Evolutionary conservation across 2,113 vertebrate species (phyloP).

Genomic region (Cephalophus harveyi): DNA sequence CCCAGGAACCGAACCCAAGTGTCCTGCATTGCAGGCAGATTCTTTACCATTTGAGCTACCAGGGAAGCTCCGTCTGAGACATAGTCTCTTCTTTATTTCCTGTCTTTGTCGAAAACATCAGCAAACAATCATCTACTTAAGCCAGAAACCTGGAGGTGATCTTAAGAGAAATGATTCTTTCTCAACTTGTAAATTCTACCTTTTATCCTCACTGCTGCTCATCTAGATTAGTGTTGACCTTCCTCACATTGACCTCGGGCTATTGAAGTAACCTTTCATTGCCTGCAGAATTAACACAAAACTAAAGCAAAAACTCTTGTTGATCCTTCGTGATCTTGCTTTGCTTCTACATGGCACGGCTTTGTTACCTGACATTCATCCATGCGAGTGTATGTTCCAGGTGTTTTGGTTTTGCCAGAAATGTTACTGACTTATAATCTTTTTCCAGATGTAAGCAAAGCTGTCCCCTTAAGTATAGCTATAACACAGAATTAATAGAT

Average conservation of each 20-base stretch:
- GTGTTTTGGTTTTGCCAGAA: background rate
- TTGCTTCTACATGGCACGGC: background rate
- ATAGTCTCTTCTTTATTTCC: background rate
- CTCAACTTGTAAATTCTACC: background rate
- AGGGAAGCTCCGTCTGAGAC: background rate
- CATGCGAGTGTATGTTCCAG: background rate
- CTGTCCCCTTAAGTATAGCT: background rate
- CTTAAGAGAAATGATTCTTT: background rate
- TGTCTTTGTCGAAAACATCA: background rate
- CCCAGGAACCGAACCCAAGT: accelerated
- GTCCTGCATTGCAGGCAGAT: background rate
- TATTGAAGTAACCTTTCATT: background rate
- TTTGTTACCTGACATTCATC: background rate
- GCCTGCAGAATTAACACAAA: background rate
- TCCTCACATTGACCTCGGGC: background rate
- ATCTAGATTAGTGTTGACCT: background rate
- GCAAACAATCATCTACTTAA: background rate
- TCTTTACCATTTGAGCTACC: background rate
- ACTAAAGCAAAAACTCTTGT: background rate
- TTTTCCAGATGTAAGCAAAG: background rate
- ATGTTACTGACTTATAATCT: background rate
- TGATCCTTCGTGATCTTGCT: background rate
- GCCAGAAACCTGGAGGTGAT: background rate
- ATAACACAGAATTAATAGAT: background rate
- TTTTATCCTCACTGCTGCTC: background rate